phyloP scores from a whole-genome alignment of 2,888 invertebrate genomes.

The Nowickia ferox region DNA sequence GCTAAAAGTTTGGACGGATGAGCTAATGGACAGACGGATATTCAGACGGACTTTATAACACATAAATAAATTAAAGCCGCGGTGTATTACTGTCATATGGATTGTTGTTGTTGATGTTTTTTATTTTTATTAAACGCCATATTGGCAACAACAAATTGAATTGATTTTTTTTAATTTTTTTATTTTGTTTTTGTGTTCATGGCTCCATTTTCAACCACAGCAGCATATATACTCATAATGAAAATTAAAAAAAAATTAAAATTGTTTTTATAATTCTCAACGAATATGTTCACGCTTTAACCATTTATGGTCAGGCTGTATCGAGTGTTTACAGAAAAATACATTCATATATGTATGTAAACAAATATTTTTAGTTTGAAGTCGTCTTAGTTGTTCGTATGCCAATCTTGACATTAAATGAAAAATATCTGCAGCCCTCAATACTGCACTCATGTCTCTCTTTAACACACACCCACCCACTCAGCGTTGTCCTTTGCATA shows the following conservation, averaged over 20 bases:
- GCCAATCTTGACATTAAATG: slow-evolving; percentile 32
- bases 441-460: background rate
- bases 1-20: slow-evolving; percentile 57
- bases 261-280: slow-evolving; percentile 23
- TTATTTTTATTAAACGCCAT: slow-evolving; percentile 63
- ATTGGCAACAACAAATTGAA: slow-evolving; percentile 63
- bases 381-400: slow-evolving; percentile 28
- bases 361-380: background rate
- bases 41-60: slow-evolving; percentile 53
- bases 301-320: slow-evolving; percentile 63
- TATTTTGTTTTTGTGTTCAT: slow-evolving; percentile 40
- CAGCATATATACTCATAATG: background rate
- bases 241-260: slow-evolving; percentile 30
- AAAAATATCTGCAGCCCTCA: background rate
- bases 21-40: slow-evolving; percentile 46
- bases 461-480: slow-evolving; percentile 4
- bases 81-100: slow-evolving; percentile 61
- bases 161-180: slow-evolving; percentile 24
- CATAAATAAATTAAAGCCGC: slow-evolving; percentile 67
- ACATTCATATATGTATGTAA: background rate
- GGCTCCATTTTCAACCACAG: slow-evolving; percentile 46
- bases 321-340: slow-evolving; percentile 26
- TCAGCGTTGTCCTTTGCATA: slow-evolving; percentile 16
- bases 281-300: slow-evolving; percentile 52
- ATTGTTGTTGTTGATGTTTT: slow-evolving; percentile 19